phyloP scores from a whole-genome alignment of 1,140 invertebrate genomes.

The Drosophila kepulauana region DNA sequence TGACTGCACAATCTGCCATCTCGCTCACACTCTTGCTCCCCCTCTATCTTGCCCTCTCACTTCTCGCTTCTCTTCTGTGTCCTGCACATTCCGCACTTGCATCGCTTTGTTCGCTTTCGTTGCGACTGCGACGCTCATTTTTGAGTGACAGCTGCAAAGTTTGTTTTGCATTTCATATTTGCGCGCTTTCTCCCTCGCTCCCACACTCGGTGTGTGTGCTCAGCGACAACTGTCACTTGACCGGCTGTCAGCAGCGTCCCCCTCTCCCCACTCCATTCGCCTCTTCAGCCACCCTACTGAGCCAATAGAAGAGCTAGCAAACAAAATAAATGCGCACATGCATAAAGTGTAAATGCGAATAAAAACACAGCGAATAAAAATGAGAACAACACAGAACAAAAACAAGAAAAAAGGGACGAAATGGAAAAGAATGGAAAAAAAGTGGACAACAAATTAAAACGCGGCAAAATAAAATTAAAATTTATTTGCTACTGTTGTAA shows the following conservation, averaged over 20 bases:
- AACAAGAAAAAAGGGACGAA: constrained; percentile 21
- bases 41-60: not conserved
- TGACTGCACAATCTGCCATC: not conserved
- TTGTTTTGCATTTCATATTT: constrained; percentile 83
- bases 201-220: constrained; percentile 35
- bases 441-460: constrained; percentile 80
- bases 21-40: not conserved
- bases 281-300: constrained; percentile 1
- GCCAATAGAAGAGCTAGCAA: constrained; percentile 74
- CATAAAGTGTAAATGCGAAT: constrained; percentile 76
- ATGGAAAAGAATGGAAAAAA: constrained; percentile 10
- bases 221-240: constrained; percentile 79
- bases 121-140: constrained; percentile 71
- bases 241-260: constrained; percentile 56
- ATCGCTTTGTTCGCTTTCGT: constrained; percentile 50
- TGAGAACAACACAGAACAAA: constrained; percentile 31
- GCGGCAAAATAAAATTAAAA: constrained; percentile 81
- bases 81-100: constrained; percentile 24
- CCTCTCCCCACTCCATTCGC: not conserved
- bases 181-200: constrained; percentile 42
- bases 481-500: constrained; percentile 72
- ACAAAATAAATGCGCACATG: constrained; percentile 76
- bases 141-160: constrained; percentile 83
- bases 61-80: not conserved
- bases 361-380: constrained; percentile 41